A percentile compares a stretch with the other conserved stretches of the same genome.
Evolutionary conservation across 2,113 vertebrate genomes (phyloP).

Genomic region (Steatornis caripensis): DNA sequence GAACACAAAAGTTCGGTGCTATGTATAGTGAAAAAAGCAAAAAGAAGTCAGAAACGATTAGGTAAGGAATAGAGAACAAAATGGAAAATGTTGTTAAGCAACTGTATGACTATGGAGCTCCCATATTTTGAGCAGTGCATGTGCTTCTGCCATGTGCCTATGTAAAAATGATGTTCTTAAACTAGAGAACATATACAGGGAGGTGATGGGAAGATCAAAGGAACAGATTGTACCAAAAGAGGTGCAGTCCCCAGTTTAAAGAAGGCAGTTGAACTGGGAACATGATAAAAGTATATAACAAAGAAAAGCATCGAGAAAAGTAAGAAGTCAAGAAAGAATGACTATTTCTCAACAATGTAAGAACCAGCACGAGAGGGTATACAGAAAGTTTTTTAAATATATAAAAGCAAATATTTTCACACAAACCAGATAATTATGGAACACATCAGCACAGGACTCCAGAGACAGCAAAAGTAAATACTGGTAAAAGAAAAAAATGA

Average conservation of each 20-base stretch:
- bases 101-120: background rate
- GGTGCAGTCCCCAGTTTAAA: background rate
- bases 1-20: background rate
- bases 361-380: background rate
- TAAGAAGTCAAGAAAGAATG: background rate
- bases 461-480: background rate
- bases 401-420: background rate
- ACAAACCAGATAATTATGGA: background rate
- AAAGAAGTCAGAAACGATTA: background rate
- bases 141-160: background rate
- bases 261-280: background rate
- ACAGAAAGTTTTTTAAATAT: background rate
- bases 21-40: background rate
- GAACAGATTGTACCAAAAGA: background rate
- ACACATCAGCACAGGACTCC: background rate
- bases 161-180: background rate
- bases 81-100: background rate
- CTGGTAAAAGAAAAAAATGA: fast-evolving
- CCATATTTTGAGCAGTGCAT: background rate
- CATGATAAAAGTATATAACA: background rate
- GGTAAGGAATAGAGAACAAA: background rate
- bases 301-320: background rate
- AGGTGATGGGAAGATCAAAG: background rate
- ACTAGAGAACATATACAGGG: background rate
- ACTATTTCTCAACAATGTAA: background rate